Evolutionary conservation across 2,113 vertebrate genomes (phyloP).

Genomic region (Phyllostomus discolor): DNA sequence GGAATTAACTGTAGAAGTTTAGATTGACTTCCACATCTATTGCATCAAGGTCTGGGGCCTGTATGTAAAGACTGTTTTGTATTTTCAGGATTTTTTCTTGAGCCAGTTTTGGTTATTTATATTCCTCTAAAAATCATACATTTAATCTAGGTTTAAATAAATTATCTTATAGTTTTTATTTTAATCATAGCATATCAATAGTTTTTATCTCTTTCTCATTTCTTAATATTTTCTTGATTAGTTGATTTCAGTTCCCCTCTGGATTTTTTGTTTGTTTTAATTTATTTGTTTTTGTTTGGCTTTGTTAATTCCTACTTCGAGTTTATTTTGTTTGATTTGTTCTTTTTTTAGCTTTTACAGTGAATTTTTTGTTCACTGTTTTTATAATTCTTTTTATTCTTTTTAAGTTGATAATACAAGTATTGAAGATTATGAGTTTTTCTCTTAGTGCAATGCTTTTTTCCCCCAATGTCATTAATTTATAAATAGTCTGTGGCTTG

Average conservation of each 20-base stretch:
- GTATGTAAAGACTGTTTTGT: not conserved
- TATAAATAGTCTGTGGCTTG: not conserved
- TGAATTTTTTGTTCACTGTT: not conserved
- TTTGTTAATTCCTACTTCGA: not conserved
- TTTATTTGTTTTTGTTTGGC: not conserved
- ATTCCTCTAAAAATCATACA: not conserved
- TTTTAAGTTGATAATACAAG: not conserved
- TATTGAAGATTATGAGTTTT: not conserved
- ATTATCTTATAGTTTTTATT: not conserved
- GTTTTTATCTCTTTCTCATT: not conserved
- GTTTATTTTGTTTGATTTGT: not conserved
- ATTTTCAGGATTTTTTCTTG: not conserved
- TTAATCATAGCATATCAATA: not conserved
- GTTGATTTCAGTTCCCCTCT: not conserved
- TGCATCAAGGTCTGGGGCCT: not conserved
- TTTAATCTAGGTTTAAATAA: constrained; percentile 8
- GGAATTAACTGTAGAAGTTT: not conserved
- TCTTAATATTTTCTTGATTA: not conserved
- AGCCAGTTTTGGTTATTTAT: not conserved
- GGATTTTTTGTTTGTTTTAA: not conserved
- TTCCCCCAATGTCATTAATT: not conserved
- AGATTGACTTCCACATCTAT: not conserved
- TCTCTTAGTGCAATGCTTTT: not conserved
- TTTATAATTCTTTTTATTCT: not conserved
- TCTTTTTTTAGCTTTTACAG: not conserved